These are phyloP conservation scores for Streptopelia turtur DNA, from an alignment of 2,797 vertebrate species.

Conservation along the genomic window DNA sequence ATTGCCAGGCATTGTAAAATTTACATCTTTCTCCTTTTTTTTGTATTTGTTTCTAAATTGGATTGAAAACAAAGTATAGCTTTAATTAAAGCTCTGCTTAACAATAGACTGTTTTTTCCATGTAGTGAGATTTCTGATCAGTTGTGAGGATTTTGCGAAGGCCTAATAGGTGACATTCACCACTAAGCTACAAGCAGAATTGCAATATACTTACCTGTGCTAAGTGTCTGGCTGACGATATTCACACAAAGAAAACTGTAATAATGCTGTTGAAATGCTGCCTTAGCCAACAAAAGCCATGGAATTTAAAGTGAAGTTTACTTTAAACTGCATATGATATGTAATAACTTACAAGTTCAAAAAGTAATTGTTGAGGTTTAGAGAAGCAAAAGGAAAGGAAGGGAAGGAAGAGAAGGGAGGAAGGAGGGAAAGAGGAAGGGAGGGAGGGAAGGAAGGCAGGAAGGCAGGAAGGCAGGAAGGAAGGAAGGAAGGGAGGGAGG, in stretches of 20 bases:
- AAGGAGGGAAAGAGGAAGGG: too few species aligned
- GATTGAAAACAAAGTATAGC: conserved; percentile 78
- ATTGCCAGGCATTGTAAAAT: conserved; percentile 77
- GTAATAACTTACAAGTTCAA: not conserved
- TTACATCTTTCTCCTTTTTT: conserved; percentile 66
- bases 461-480: not conserved
- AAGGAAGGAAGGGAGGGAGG: too few species aligned
- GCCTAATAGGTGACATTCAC: conserved; percentile 38
- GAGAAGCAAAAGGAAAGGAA: not conserved
- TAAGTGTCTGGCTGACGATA: conserved; percentile 50
- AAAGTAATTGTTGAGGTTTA: not conserved
- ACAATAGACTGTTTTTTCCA: conserved; percentile 51
- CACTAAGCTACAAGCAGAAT: conserved; percentile 36
- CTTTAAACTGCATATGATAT: not conserved
- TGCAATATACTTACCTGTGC: conserved; percentile 37
- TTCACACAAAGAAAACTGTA: conserved; percentile 48
- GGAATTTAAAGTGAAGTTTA: conserved; percentile 45
- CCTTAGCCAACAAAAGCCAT: conserved; percentile 35
- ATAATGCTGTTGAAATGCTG: conserved; percentile 48
- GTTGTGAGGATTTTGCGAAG: conserved; percentile 52
- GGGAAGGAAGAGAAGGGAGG: not conserved
- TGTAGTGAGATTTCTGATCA: conserved; percentile 58
- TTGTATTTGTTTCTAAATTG: conserved; percentile 77
- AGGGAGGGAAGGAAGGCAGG: too few species aligned
- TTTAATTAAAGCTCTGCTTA: conserved; percentile 74